These are phyloP conservation scores for Rotaria macrura DNA, from an alignment of 2,888 invertebrate species.

Conservation along the genomic window DNA sequence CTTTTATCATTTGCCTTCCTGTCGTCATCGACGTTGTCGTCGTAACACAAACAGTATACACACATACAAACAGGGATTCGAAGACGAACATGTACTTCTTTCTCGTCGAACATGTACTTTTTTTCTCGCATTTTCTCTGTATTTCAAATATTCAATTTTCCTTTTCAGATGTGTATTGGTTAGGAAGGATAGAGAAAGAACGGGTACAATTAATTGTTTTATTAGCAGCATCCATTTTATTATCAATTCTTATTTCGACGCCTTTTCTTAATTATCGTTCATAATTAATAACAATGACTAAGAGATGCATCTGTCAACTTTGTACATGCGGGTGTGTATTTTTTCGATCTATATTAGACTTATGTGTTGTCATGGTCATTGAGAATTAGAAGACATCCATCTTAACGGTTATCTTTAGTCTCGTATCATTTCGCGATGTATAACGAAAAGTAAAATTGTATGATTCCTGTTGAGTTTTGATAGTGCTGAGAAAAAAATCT, in stretches of 20 bases:
- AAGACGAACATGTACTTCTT: not conserved
- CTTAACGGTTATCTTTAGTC: not conserved
- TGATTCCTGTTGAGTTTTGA: not conserved
- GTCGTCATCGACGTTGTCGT: not conserved
- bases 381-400: not conserved
- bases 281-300: conserved; percentile 22
- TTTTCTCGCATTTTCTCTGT: not conserved
- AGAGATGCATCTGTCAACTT: conserved; percentile 33
- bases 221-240: not conserved
- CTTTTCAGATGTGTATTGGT: not conserved
- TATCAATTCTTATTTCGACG: not conserved
- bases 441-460: not conserved
- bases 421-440: not conserved
- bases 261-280: not conserved
- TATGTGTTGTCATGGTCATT: not conserved
- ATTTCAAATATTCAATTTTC: not conserved
- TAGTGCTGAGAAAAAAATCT: not conserved
- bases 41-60: not conserved
- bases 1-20: not conserved
- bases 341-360: not conserved
- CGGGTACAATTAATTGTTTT: not conserved
- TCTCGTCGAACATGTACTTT: not conserved
- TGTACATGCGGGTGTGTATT: conserved; percentile 33
- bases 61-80: not conserved
- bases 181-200: not conserved